Conservation (phyloP, 2,113 vertebrate species). For the Hirundichthys speculiger region DNA sequence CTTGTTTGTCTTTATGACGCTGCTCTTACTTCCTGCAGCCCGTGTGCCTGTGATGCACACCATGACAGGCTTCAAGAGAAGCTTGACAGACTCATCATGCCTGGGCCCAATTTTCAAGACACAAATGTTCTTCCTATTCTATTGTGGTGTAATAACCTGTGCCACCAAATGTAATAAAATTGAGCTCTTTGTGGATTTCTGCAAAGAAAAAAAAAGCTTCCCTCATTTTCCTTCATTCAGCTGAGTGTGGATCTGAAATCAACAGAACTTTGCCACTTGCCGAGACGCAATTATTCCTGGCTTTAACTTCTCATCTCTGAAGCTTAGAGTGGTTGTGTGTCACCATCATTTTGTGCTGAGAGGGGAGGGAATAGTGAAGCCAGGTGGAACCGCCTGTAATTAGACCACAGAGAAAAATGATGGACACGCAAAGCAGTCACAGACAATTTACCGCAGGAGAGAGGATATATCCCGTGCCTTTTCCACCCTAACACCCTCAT, state of each 20-base stretch:
- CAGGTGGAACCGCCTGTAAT: conserved; percentile 73
- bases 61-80: background rate
- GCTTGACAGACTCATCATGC: background rate
- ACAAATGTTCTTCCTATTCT: background rate
- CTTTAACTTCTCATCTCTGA: conserved; percentile 7
- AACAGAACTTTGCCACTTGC: background rate
- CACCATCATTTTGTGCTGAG: conserved; percentile 21
- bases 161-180: background rate
- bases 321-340: conserved; percentile 15
- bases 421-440: conserved; percentile 68
- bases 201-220: background rate
- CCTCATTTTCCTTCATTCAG: too few relatives aligned
- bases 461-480: conserved; percentile 41
- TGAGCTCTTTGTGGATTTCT: background rate
- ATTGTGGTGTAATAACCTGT: background rate
- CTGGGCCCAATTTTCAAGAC: background rate
- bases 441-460: conserved; percentile 62
- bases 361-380: conserved; percentile 43
- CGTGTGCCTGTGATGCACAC: too few relatives aligned
- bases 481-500: conserved; percentile 22
- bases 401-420: conserved; percentile 68
- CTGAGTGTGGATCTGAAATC: background rate
- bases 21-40: too few relatives aligned
- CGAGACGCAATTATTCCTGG: conserved; percentile 20
- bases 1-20: too few relatives aligned